Base-by-base conservation (phyloP, 2,797 vertebrate species). In the Pagetopsis macropterus region DNA sequence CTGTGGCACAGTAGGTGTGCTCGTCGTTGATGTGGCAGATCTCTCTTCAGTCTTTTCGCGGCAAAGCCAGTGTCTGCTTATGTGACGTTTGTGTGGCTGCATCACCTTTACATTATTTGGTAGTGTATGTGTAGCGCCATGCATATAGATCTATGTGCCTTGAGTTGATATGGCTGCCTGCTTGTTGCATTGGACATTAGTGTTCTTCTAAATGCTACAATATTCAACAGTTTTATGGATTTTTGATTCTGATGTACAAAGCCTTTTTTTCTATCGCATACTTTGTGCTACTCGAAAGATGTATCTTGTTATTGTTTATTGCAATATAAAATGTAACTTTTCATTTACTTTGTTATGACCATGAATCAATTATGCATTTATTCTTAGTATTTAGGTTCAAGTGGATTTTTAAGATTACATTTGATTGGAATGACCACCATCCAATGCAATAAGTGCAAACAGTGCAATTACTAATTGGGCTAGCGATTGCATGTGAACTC, bases 101-200 rank as follows among this genome's bases (percentile, higher is more conserved):
- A 60, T 62, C 51, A 51, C 68, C 83, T 84, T 84, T 74, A 79
- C 78, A 64, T 40, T 74, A 72, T 77, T 72, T 67, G 81, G 70
- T 87, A 83, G 79, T 86, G 85, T 89, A 69, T 65, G 77, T 83
- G 81, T 90, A 88, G 85, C 89, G 70, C 83, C 89, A 84, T 86
- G 89, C 90, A 84, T 87, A 89, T 90, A 92, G 88, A 88, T 94
- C 66, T 81, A 65, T 91, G 93, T 94, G 94, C 94, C 94, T 95
- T 94, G 86, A 90, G 81, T 78, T 87, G 81, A 76, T 86, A 84
- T 88, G 87, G 92, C 92, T 90, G 85, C 86, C 89, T 92, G 89
- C 87, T 94, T 87, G 83, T 91, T 84, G 88, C 88, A 84, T 91
- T 76, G 75, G 89, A 88, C 87, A 74, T 88, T 83, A 84, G 78